These are phyloP conservation scores for Peromyscus californicus DNA, from an alignment of 2,113 vertebrate genomes.

Conservation along the genomic window DNA sequence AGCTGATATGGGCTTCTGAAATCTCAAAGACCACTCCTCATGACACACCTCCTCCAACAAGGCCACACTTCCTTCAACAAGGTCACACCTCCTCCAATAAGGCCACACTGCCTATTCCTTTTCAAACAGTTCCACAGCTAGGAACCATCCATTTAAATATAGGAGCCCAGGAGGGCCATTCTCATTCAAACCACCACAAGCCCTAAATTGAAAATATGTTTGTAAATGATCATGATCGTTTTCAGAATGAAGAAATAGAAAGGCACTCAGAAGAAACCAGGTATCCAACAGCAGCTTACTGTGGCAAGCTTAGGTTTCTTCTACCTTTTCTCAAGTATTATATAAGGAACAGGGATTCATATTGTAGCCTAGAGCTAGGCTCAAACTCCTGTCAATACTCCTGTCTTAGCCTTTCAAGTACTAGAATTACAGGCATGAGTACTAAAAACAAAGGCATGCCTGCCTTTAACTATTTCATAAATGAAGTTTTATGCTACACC, in stretches of 20 bases:
- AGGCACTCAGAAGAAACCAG: neutral
- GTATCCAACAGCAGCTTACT: neutral
- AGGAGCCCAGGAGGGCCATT: neutral
- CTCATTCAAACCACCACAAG: neutral
- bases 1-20: neutral
- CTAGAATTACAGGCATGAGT: neutral
- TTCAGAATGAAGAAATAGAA: constrained; percentile 55
- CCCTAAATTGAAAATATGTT: neutral
- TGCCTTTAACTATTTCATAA: neutral
- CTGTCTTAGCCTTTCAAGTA: neutral
- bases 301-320: neutral
- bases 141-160: neutral
- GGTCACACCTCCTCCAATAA: too few species aligned
- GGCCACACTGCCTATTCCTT: neutral
- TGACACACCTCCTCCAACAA: neutral
- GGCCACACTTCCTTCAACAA: neutral
- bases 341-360: neutral
- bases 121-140: neutral
- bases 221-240: constrained; percentile 1
- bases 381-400: neutral
- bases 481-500: neutral
- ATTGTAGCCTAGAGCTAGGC: neutral
- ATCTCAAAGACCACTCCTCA: neutral
- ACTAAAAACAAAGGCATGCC: neutral
- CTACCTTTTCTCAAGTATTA: constrained; percentile 5